phyloP scores from a whole-genome alignment of 2,113 vertebrate genomes.

The Xiphophorus hellerii region DNA sequence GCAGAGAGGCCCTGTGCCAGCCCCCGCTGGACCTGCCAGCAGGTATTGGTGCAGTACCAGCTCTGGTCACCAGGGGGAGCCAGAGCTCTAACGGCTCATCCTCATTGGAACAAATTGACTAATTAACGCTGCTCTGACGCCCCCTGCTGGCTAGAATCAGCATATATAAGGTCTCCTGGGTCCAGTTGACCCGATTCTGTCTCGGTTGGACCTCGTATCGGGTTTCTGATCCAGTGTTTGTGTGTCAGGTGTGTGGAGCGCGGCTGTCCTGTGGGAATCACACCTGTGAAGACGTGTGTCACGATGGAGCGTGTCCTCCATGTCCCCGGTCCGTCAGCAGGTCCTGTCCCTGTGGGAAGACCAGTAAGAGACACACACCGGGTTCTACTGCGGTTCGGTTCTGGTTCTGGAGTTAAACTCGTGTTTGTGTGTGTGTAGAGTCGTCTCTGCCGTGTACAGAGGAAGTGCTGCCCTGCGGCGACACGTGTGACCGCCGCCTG shows the following conservation, averaged over 20 bases:
- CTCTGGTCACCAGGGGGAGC: too few species aligned
- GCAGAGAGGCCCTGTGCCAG: slow-evolving; percentile 88
- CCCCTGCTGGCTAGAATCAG: too few species aligned
- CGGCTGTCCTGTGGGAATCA: slow-evolving; percentile 91
- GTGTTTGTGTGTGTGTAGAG: slow-evolving; percentile 74
- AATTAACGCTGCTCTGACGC: too few species aligned
- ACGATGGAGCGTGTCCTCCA: slow-evolving; percentile 86
- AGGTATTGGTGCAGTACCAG: slow-evolving; percentile 69
- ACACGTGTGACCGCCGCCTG: slow-evolving; percentile 91
- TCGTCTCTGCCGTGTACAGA: slow-evolving; percentile 92
- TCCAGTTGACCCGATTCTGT: too few species aligned
- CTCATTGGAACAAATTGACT: too few species aligned
- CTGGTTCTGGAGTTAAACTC: background rate
- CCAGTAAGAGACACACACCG: slow-evolving; percentile 78
- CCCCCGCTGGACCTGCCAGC: slow-evolving; percentile 88
- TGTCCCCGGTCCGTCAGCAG: slow-evolving; percentile 93
- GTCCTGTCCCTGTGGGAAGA: slow-evolving; percentile 91
- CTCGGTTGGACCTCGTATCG: too few species aligned
- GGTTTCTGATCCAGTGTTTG: background rate
- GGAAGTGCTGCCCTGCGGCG: slow-evolving; percentile 92
- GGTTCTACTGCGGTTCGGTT: background rate
- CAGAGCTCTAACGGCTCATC: too few species aligned
- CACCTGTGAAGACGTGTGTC: slow-evolving; percentile 90
- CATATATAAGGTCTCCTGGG: too few species aligned
- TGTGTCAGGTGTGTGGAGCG: slow-evolving; percentile 84